phyloP scores from a whole-genome alignment of 2,113 vertebrate genomes.

The Chlorocebus sabaeus region DNA sequence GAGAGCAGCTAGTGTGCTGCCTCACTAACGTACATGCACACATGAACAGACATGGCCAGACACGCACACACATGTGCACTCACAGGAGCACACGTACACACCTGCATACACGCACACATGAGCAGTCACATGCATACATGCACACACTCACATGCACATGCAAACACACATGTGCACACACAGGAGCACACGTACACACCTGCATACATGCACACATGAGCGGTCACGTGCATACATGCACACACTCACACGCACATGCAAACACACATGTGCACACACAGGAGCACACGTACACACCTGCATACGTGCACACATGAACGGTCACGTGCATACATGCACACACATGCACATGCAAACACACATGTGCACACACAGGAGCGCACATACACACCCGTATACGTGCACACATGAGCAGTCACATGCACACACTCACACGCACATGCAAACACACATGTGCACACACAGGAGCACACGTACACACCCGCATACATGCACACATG shows the following conservation, averaged over 20 bases:
- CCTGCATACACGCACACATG: neutral
- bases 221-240: neutral
- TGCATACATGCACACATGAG: neutral
- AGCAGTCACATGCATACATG: rapidly evolving
- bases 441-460: neutral
- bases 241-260: neutral
- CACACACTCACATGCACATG: neutral
- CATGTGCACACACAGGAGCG: neutral
- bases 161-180: neutral
- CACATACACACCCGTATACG: rapidly evolving
- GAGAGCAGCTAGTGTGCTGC: neutral
- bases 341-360: neutral
- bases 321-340: neutral
- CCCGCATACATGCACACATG: neutral
- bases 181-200: neutral
- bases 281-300: rapidly evolving
- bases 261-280: too few relatives aligned
- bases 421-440: neutral
- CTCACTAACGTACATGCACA: rapidly evolving
- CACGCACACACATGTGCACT: neutral
- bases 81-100: neutral
- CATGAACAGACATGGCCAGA: too few relatives aligned
- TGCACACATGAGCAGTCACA: neutral
- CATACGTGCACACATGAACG: neutral
- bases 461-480: neutral